Percentiles rank a stretch among this genome's conserved stretches.
Evolutionary conservation across 2,113 vertebrate genomes (phyloP).

Genomic region (Naja naja): DNA sequence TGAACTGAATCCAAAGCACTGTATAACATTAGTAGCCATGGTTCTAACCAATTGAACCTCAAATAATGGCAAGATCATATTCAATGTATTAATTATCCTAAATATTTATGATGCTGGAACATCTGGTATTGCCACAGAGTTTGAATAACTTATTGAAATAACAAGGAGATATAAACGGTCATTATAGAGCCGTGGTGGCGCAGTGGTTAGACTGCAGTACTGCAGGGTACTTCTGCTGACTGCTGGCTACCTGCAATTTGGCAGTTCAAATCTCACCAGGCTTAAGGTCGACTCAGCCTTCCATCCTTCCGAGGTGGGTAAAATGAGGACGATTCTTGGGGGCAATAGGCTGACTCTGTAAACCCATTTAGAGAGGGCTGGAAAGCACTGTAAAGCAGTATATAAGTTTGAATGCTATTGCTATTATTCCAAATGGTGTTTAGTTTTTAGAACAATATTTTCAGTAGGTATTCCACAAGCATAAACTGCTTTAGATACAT

Average conservation of each 20-base stretch:
- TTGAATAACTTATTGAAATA: background rate
- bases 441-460: background rate
- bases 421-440: background rate
- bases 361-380: no score
- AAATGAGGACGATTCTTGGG: no score
- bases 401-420: no score
- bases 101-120: background rate
- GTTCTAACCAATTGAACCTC: background rate
- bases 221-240: no score
- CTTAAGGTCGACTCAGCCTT: no score
- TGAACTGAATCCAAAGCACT: background rate
- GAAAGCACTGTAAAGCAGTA: no score
- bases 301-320: no score
- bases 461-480: background rate
- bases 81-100: background rate
- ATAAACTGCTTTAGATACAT: background rate
- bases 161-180: background rate
- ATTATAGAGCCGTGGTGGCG: background rate
- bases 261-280: no score
- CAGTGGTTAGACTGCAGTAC: no score
- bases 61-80: background rate
- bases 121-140: background rate
- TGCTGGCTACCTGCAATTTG: no score
- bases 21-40: background rate
- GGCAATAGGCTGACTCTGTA: no score